A percentile compares a stretch with the other conserved stretches of the same genome.
These are phyloP conservation scores for Mustela lutreola DNA, from an alignment of 2,113 vertebrate genomes.

Conservation along the genomic window DNA sequence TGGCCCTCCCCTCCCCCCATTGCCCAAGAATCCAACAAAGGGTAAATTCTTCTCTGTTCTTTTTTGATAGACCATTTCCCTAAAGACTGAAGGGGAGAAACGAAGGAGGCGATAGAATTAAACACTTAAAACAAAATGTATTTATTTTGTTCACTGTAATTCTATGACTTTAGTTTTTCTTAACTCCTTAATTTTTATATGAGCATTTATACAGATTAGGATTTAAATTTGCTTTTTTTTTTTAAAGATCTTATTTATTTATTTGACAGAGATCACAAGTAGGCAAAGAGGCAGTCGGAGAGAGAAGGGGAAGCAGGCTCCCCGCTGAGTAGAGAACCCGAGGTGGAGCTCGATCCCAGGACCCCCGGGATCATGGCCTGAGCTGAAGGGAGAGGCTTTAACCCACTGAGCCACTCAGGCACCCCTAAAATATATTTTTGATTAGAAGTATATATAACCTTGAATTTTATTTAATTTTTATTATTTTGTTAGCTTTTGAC, in stretches of 20 bases:
- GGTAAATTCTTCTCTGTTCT: background rate
- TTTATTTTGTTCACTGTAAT: background rate
- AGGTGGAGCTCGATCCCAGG: too few relatives aligned
- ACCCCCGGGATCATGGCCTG: too few relatives aligned
- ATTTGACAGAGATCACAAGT: too few relatives aligned
- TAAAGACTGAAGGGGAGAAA: background rate
- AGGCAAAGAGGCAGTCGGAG: too few relatives aligned
- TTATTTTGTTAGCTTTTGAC: background rate
- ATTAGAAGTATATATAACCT: background rate
- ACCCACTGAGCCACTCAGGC: too few relatives aligned
- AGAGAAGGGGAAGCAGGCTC: too few relatives aligned
- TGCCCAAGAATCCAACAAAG: background rate
- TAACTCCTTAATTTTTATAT: background rate
- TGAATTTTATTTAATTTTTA: background rate
- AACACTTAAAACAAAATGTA: background rate
- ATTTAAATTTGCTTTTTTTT: background rate
- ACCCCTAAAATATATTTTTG: background rate
- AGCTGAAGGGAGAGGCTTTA: too few relatives aligned
- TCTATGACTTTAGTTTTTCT: background rate
- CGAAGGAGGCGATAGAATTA: background rate
- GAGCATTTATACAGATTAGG: background rate
- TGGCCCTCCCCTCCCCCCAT: rapidly evolving
- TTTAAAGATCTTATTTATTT: too few relatives aligned
- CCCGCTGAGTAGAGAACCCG: too few relatives aligned
- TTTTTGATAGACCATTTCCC: background rate